A percentile compares a stretch with the other conserved stretches of the same genome.
Evolutionary conservation across 2,113 vertebrate genomes (phyloP).

Genomic region (Mustela nigripes): DNA sequence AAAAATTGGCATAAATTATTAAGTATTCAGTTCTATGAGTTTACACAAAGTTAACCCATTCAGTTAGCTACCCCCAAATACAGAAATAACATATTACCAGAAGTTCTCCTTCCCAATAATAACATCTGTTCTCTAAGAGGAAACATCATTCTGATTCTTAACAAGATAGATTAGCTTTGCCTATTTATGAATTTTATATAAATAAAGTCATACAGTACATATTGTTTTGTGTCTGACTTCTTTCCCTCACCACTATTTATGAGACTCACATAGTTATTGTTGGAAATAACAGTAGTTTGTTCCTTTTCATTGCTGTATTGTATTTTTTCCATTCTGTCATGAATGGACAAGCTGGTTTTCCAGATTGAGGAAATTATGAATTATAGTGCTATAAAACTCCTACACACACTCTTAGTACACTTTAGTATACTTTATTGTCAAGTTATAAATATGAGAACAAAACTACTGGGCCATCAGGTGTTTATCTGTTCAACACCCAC

Average conservation of each 20-base stretch:
- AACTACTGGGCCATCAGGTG: background rate
- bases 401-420: background rate
- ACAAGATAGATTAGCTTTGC: background rate
- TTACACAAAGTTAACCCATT: background rate
- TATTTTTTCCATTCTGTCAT: background rate
- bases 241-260: background rate
- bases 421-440: background rate
- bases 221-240: background rate
- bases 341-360: background rate
- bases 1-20: background rate
- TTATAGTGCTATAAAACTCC: background rate
- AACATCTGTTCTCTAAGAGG: background rate
- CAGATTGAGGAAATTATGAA: background rate
- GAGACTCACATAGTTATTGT: background rate
- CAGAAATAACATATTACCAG: background rate
- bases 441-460: background rate
- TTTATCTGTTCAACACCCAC: background rate
- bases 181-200: background rate
- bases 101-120: background rate
- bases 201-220: background rate
- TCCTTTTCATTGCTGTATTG: background rate
- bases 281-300: background rate
- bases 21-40: background rate
- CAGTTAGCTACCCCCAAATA: background rate
- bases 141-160: background rate